Base-by-base conservation (phyloP, 2,797 vertebrate genomes). In the Acanthurus lineatus region DNA sequence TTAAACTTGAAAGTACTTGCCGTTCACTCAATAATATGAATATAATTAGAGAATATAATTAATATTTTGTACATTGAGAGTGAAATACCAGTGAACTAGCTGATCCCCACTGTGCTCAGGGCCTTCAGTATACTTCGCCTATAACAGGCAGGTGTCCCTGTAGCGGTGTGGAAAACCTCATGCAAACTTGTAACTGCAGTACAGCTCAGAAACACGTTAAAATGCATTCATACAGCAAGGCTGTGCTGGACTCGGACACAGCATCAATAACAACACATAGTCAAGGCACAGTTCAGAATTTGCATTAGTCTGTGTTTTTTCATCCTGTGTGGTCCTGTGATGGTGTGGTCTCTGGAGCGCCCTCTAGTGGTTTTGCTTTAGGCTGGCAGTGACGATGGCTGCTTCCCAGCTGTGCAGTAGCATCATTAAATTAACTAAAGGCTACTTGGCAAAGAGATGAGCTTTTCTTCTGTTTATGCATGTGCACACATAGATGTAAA, bases 251-350 rank as follows among this genome's bases (percentile, higher is more conserved):
- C 83, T 79, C 74, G 70, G 53, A 89, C 70, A 60, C 56, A 40
- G 79, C 82, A 77, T 76, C 62, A 35, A 47, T 28, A 68, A 85
- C 59, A 44, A 82, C 74, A 88, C 81, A 45, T 17, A 69, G 82
- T 94, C 91, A 95, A 96, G 94, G 94, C 94, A 94, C 94, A 87
- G 83, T 77, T 88, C 88, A 91, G 88, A 89, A 82, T 88, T 32
- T 90, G 86, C 91, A 92, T 91, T 64, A 85, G 82, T 91, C 76
- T 35, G 25, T 80, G 64, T 84, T 72, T 81, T 32, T 80, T 35
- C 54, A 63, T 84, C 64, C 53, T 28, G 42, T 44, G 61, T 38
- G 73, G 44, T 85, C 72, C 79, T 85, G 73, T 56, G 48, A 69
- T 2, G 42, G 66, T 57, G 82, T 75, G 68, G 84, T 76, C 77